Base-by-base conservation (phyloP, 2,888 invertebrate genomes). In the Drosophila lutescens region DNA sequence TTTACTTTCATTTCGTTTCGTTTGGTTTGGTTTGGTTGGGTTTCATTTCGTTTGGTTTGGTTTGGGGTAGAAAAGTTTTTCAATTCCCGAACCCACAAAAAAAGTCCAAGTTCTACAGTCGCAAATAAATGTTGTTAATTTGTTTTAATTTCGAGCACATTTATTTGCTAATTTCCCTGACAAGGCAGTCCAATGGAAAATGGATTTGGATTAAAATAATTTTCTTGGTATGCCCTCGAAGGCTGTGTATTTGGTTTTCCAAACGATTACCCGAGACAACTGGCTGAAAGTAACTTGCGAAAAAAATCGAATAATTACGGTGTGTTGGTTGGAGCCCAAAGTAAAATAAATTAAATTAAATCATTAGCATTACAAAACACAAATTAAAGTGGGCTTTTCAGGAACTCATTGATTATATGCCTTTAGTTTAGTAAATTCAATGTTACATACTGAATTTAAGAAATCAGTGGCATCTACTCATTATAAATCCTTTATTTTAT, bases 121-220 rank as follows among this genome's bases (percentile, higher is more conserved):
- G 70, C 76, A 75, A 79, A 81, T 85, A 85, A 87, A 84, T 77
- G 83, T 85, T 88, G 88, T 82, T 83, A 83, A 83, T 83, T 83
- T 78, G 83, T 80, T 86, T 80, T 76, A 63, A 77, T 78, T 77
- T 79, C 67, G 36, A 54, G 59, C 54, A 56, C 63, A 70, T 74
- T 63, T 75, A 74, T 75, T 75, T 76, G 63, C 66, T 74, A 65
- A 77, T 75, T 69, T 74, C 47, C 65, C 47, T 32, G 71, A 51
- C 63, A 65, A 73, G 59, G 13, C 49, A 58, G 55, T 49, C 46
- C 50, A 53, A 47, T 63, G 63, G 63, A 66, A 66, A 66, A 66
- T 66, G 65, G 67, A 26, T 55, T 67, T 41, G 40, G 56, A 67
- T 67, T 67, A 20, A 54, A 65, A 66, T 40, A 54, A 47, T 53